phyloP scores from a whole-genome alignment of 2,797 vertebrate species.

The Ctenosaura bakeri region DNA sequence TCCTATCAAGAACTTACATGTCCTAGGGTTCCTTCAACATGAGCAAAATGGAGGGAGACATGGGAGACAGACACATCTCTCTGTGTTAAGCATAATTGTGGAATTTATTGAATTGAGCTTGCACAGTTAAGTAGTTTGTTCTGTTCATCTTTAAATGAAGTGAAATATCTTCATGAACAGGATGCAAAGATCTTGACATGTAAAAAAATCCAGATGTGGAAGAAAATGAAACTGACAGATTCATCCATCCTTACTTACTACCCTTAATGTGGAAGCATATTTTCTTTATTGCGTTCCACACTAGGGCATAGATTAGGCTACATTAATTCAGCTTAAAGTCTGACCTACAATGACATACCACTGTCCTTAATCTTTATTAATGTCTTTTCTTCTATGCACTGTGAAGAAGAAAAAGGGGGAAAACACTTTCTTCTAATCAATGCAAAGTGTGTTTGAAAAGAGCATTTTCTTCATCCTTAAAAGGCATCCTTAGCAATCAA shows the following conservation, averaged over 20 bases:
- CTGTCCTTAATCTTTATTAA: slow-evolving; percentile 75
- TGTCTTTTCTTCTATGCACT: slow-evolving; percentile 75
- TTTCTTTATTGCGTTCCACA: slow-evolving; percentile 66
- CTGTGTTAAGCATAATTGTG: too few species aligned
- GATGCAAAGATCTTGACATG: background rate
- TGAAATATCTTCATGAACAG: too few species aligned
- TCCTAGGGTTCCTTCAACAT: too few species aligned
- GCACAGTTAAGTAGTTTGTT: too few species aligned
- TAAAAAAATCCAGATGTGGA: background rate
- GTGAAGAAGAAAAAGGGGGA: slow-evolving; percentile 64
- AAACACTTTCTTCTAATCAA: slow-evolving; percentile 83
- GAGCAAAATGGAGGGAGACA: too few species aligned
- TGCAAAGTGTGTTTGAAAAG: slow-evolving; percentile 87
- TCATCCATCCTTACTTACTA: background rate
- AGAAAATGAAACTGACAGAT: background rate
- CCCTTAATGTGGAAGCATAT: slow-evolving; percentile 62
- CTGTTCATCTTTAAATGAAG: too few species aligned
- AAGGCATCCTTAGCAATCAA: slow-evolving; percentile 84
- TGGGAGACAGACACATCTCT: too few species aligned
- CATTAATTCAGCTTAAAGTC: slow-evolving; percentile 68
- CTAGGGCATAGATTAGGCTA: slow-evolving; percentile 70
- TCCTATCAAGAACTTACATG: too few species aligned
- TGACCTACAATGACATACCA: slow-evolving; percentile 57
- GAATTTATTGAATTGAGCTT: too few species aligned
- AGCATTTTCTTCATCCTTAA: slow-evolving; percentile 83